Conservation (phyloP, 2,113 vertebrate species). For the Chrysochloris asiatica region DNA sequence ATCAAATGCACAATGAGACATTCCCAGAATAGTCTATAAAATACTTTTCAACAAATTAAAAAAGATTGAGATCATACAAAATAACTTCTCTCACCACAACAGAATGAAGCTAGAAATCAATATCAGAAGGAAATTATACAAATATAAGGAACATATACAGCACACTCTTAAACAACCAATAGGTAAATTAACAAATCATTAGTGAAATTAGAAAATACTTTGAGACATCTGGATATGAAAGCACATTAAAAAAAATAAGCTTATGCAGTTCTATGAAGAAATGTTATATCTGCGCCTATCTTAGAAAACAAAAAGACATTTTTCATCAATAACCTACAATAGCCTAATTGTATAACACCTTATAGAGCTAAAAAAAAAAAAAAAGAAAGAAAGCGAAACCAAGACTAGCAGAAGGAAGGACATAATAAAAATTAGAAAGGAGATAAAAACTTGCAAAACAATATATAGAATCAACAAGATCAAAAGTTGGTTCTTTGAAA, state of each 20-base stretch:
- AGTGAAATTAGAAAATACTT: too few relatives aligned
- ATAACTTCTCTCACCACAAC: background rate
- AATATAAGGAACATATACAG: background rate
- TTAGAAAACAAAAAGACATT: background rate
- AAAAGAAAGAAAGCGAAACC: background rate
- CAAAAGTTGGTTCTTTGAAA: too few relatives aligned
- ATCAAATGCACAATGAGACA: background rate
- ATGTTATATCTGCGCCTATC: background rate
- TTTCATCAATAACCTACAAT: background rate
- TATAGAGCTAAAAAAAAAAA: background rate
- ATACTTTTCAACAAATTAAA: background rate
- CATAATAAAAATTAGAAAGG: background rate
- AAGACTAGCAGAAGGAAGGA: background rate
- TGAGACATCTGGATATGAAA: background rate
- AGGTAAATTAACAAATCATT: background rate
- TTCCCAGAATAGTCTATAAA: background rate
- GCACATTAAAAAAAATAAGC: background rate
- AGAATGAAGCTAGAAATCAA: background rate
- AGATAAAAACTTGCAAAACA: background rate
- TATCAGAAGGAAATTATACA: background rate
- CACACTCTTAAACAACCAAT: background rate
- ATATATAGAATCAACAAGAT: background rate
- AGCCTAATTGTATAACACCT: background rate
- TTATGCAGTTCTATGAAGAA: background rate
- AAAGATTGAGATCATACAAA: background rate